A percentile compares a stretch with the other conserved stretches of the same genome.
Evolutionary conservation across 2,113 vertebrate genomes (phyloP).

Genomic region (Eclectus roratus): DNA sequence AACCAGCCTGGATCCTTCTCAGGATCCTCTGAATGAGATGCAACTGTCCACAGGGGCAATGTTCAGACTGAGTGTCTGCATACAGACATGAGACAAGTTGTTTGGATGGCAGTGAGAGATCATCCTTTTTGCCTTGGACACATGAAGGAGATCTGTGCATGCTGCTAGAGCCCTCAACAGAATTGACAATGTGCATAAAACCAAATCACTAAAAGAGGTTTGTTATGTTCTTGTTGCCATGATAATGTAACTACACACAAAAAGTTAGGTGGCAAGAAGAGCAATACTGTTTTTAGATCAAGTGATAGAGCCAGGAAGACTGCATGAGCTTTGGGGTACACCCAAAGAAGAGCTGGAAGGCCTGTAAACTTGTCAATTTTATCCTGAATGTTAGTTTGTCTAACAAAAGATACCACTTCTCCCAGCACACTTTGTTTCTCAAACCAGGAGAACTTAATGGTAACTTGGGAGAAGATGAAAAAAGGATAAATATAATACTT

Average conservation of each 20-base stretch:
- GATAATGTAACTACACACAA: not conserved
- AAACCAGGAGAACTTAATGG: not conserved
- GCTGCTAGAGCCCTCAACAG: not conserved
- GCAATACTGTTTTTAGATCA: not conserved
- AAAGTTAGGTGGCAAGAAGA: not conserved
- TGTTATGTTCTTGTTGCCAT: not conserved
- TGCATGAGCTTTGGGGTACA: not conserved
- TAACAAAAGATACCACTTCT: not conserved
- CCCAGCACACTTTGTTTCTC: not conserved
- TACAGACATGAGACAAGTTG: not conserved
- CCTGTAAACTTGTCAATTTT: not conserved
- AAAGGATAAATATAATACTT: not conserved
- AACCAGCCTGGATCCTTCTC: not conserved
- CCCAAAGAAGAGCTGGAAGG: not conserved
- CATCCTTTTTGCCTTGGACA: not conserved
- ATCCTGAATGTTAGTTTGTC: not conserved
- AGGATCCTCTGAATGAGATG: not conserved
- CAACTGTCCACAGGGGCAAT: rapidly evolving
- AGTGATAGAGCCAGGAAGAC: not conserved
- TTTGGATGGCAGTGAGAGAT: not conserved
- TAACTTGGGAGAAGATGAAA: not conserved
- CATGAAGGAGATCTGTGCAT: not conserved
- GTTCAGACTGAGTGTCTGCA: not conserved
- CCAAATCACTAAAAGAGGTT: not conserved
- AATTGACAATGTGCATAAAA: not conserved